These are phyloP conservation scores for Salminus brasiliensis DNA, from an alignment of 2,113 vertebrate species.

Conservation along the genomic window DNA sequence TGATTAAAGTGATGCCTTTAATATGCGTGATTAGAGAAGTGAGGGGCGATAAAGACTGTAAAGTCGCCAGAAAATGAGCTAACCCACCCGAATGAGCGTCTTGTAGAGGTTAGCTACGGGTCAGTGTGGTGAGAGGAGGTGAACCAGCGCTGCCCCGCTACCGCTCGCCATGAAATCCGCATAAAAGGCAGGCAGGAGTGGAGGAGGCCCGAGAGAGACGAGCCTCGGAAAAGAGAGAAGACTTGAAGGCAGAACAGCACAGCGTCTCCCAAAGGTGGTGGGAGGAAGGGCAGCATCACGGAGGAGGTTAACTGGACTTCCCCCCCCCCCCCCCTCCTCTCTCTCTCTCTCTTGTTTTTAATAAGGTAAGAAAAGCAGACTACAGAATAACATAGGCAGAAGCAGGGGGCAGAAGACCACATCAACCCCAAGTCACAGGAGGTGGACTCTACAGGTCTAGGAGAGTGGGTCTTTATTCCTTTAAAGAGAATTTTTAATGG, in stretches of 20 bases:
- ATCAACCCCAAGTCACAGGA: too few relatives aligned
- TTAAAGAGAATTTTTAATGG: too few relatives aligned
- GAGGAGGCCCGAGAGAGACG: conserved; percentile 4
- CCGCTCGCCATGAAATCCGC: conserved; percentile 42
- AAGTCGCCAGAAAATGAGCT: neutral
- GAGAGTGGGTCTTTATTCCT: too few relatives aligned
- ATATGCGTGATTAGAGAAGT: neutral
- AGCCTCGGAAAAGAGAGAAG: neutral
- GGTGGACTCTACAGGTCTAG: too few relatives aligned
- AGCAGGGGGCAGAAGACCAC: too few relatives aligned
- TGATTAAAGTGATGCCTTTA: neutral
- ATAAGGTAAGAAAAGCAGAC: neutral
- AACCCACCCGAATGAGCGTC: conserved; percentile 26
- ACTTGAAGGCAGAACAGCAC: neutral
- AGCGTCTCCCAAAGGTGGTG: conserved; percentile 7
- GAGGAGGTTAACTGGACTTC: neutral
- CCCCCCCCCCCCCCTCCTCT: too few relatives aligned
- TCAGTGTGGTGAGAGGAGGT: conserved; percentile 33
- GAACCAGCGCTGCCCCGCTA: conserved; percentile 44
- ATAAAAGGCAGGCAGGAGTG: conserved; percentile 42
- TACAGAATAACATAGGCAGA: too few relatives aligned
- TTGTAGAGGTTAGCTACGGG: conserved; percentile 20
- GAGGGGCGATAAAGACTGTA: neutral
- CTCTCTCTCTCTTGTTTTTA: neutral
- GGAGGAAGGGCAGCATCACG: neutral